Conservation (phyloP, 2,113 vertebrate genomes). For the Syngnathus floridae region DNA sequence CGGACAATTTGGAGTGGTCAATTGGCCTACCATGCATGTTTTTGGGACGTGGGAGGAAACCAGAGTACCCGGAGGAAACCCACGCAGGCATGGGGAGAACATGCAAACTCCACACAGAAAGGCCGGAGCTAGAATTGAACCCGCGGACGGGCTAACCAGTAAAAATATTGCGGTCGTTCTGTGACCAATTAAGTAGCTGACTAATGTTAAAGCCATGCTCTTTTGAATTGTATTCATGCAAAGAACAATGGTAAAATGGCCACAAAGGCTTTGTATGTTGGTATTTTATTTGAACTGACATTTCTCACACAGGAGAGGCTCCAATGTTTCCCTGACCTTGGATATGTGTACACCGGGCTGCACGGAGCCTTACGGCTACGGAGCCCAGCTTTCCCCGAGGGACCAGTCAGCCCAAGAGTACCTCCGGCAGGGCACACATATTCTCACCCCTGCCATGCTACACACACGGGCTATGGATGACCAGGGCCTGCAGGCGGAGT, state of each 20-base stretch:
- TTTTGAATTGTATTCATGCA: neutral
- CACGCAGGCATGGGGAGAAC: too few species aligned
- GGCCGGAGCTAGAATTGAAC: too few species aligned
- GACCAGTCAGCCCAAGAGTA: conserved; percentile 89
- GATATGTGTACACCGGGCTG: conserved; percentile 97
- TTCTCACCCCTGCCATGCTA: conserved; percentile 81
- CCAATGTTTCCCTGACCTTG: conserved; percentile 94
- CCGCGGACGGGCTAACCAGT: too few species aligned
- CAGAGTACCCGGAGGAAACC: too few species aligned
- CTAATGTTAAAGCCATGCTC: neutral
- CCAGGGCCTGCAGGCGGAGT: conserved; percentile 88
- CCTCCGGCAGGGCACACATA: conserved; percentile 81
- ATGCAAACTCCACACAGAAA: too few species aligned
- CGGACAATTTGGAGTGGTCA: too few species aligned
- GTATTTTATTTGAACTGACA: conserved; percentile 2
- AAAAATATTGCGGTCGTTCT: too few species aligned
- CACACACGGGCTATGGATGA: conserved; percentile 89
- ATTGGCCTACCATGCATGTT: too few species aligned
- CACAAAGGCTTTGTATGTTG: neutral
- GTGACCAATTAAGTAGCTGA: too few species aligned
- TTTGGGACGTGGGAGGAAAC: too few species aligned
- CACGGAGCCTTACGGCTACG: conserved; percentile 90
- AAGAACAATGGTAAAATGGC: neutral
- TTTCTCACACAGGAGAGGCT: conserved; percentile 80
- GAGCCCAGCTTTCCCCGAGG: conserved; percentile 85